Evolutionary conservation across 2,888 invertebrate species (phyloP).

Genomic region (Microdon myrmicae): DNA sequence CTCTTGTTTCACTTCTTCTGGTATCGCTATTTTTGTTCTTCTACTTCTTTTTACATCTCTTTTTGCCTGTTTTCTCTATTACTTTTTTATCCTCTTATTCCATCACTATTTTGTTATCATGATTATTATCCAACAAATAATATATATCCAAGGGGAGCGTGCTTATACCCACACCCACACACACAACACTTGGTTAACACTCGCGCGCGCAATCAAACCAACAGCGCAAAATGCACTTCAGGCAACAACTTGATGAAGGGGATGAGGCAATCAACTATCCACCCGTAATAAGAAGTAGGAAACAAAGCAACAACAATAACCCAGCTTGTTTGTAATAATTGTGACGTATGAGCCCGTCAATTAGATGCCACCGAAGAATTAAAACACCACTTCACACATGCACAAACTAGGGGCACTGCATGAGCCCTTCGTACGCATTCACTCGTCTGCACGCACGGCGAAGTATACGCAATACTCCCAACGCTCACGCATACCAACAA

Average conservation of each 20-base stretch:
- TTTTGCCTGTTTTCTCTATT: too few species aligned
- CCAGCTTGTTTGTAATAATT: conserved; percentile 54
- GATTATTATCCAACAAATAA: conserved; percentile 38
- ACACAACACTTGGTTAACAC: conserved; percentile 47
- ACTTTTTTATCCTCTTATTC: too few species aligned
- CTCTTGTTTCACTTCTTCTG: conserved; percentile 6
- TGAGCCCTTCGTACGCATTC: neutral
- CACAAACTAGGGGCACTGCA: neutral
- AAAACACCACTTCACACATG: conserved; percentile 18
- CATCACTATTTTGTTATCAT: conserved; percentile 44
- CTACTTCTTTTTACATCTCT: too few species aligned
- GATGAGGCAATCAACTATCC: too few species aligned
- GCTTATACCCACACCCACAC: conserved; percentile 20
- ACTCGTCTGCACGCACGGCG: conserved; percentile 12
- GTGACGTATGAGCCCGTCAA: conserved; percentile 54
- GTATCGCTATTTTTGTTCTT: conserved; percentile 1
- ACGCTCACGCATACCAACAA: neutral
- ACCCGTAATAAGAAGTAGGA: conserved; percentile 18
- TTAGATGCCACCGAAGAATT: conserved; percentile 36
- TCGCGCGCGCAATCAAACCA: conserved; percentile 51
- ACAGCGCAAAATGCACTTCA: conserved; percentile 39
- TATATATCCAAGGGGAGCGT: conserved; percentile 32
- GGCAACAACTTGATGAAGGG: conserved; percentile 7
- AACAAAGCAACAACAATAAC: conserved; percentile 39
- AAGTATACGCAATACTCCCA: neutral